phyloP scores from a whole-genome alignment of 2,797 vertebrate species.

The Microctenopoma stevenorrisi region DNA sequence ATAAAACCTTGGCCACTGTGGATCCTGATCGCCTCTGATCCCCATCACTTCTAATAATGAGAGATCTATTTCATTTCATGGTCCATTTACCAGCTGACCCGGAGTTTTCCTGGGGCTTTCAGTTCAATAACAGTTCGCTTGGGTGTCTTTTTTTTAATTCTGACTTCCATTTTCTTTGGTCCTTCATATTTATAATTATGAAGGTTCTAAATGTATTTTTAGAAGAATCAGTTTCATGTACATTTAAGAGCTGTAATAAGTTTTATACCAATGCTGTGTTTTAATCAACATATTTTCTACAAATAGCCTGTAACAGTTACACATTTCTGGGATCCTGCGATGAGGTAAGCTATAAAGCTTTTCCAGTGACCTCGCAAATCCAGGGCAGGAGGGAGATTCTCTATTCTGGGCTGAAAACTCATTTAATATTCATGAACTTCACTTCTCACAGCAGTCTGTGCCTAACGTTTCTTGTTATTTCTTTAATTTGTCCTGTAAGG shows the following conservation, averaged over 20 bases:
- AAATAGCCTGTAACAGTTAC: constrained; percentile 19
- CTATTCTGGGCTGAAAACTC: constrained; percentile 78
- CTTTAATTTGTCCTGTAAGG: constrained; percentile 52
- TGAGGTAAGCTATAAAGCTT: constrained; percentile 64
- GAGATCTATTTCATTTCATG: no score
- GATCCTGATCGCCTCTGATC: no score
- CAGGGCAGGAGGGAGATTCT: constrained; percentile 66
- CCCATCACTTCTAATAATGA: no score
- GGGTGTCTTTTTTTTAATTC: not conserved
- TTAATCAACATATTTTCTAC: not conserved
- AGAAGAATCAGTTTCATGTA: no score
- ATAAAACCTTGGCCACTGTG: no score
- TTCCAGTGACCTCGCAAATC: constrained; percentile 70
- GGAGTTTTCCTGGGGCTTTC: not conserved
- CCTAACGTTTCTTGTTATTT: constrained; percentile 61
- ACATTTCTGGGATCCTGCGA: constrained; percentile 39
- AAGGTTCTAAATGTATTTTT: not conserved
- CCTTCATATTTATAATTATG: not conserved
- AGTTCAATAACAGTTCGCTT: not conserved
- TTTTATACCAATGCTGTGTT: not conserved
- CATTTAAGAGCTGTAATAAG: not conserved
- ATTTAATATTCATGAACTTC: constrained; percentile 82
- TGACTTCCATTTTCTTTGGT: not conserved
- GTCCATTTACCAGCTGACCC: not conserved
- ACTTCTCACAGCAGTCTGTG: constrained; percentile 58